phyloP scores from a whole-genome alignment of 2,113 vertebrate genomes.

The Calypte anna region DNA sequence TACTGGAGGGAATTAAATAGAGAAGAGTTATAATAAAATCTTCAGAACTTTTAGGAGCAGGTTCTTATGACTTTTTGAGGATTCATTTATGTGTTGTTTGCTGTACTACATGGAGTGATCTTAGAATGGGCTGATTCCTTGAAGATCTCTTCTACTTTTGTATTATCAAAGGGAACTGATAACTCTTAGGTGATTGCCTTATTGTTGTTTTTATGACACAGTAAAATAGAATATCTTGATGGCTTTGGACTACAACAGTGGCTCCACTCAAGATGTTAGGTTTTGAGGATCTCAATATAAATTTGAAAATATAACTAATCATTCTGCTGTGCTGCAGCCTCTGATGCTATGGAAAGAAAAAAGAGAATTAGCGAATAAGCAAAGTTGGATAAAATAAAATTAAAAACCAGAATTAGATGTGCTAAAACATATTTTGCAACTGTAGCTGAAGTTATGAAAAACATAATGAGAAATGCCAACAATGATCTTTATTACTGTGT shows the following conservation, averaged over 20 bases:
- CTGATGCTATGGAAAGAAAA: neutral
- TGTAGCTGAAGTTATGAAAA: constrained; percentile 27
- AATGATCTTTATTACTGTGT: neutral
- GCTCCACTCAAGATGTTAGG: neutral
- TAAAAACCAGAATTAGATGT: neutral
- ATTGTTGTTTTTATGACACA: constrained; percentile 16
- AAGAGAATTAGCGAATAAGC: neutral
- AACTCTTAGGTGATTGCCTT: neutral
- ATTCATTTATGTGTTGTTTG: neutral
- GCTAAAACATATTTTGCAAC: constrained; percentile 1
- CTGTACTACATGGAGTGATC: neutral
- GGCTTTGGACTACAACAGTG: constrained; percentile 19
- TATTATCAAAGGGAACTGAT: constrained; percentile 11
- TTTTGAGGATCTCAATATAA: neutral
- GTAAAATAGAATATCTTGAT: neutral
- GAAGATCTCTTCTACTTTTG: neutral
- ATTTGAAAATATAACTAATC: neutral
- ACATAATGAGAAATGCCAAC: neutral
- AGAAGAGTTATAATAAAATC: neutral
- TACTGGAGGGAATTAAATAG: neutral
- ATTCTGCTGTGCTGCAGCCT: neutral
- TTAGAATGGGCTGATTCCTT: neutral
- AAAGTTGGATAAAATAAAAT: constrained; percentile 4
- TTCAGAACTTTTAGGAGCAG: neutral
- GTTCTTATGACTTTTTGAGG: neutral